Evolutionary conservation across 2,797 vertebrate genomes (phyloP).

Genomic region (Malacoctenus gilli): DNA sequence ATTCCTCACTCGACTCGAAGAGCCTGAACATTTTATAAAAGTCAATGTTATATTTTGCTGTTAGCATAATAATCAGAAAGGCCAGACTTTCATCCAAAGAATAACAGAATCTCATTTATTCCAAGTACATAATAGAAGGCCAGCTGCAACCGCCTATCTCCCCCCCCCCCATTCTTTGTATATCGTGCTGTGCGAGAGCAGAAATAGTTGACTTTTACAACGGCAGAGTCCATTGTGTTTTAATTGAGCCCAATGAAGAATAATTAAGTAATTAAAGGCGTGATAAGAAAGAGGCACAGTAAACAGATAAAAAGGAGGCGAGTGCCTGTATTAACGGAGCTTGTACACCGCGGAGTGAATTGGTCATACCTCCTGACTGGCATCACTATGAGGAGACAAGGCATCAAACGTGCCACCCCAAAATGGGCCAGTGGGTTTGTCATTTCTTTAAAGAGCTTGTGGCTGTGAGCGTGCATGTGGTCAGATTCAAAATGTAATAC

Average conservation of each 20-base stretch:
- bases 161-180: conserved; percentile 63
- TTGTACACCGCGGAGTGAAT: conserved; percentile 52
- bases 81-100: conserved; percentile 80
- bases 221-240: conserved; percentile 75
- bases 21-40: conserved; percentile 79
- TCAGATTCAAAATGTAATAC: conserved; percentile 74
- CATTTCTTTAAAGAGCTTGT: conserved; percentile 65
- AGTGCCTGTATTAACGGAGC: conserved; percentile 68
- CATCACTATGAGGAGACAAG: conserved; percentile 64
- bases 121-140: conserved; percentile 74
- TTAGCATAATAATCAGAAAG: conserved; percentile 84
- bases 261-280: conserved; percentile 85
- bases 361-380: conserved; percentile 51
- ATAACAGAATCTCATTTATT: conserved; percentile 77
- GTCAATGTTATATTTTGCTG: conserved; percentile 82
- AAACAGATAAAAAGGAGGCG: conserved; percentile 80
- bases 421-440: conserved; percentile 57
- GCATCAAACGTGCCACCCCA: conserved; percentile 61
- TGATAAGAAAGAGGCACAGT: conserved; percentile 75
- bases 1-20: conserved; percentile 77
- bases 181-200: conserved; percentile 57
- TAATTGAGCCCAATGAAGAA: conserved; percentile 85
- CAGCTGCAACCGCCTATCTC: conserved; percentile 64
- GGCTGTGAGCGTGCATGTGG: conserved; percentile 66
- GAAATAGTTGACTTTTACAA: conserved; percentile 72